Conservation (phyloP, 1,140 invertebrate species). For the Ylistrum balloti region DNA sequence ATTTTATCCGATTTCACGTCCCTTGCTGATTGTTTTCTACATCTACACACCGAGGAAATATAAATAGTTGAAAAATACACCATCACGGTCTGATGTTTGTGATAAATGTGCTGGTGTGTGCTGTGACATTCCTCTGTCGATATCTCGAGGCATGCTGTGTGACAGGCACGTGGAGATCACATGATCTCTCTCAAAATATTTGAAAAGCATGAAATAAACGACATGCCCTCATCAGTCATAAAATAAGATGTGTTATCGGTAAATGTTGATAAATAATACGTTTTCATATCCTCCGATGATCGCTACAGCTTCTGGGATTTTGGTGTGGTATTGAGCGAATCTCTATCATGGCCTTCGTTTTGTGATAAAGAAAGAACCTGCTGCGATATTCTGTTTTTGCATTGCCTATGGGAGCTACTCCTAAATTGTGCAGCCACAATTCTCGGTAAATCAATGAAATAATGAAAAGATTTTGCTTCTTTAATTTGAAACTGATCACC, state of each 20-base stretch:
- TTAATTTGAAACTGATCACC: too few relatives aligned
- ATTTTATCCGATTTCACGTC: too few relatives aligned
- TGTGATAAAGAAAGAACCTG: background rate
- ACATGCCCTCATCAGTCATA: slow-evolving; percentile 1
- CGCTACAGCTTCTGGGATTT: background rate
- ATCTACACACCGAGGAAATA: too few relatives aligned
- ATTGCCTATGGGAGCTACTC: background rate
- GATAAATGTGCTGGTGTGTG: background rate
- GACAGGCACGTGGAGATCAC: background rate
- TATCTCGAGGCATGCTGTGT: background rate
- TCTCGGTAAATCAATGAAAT: background rate
- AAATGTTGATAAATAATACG: background rate
- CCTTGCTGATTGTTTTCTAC: too few relatives aligned
- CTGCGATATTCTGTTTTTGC: slow-evolving; percentile 1
- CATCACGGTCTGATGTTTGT: background rate
- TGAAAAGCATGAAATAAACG: background rate
- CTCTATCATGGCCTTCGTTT: background rate
- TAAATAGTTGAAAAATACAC: background rate
- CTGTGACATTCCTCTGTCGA: background rate
- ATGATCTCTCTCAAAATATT: background rate
- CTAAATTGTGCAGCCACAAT: background rate
- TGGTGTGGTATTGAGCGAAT: background rate
- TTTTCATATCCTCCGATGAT: background rate
- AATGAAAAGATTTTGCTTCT: too few relatives aligned
- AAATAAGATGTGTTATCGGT: slow-evolving; percentile 14